Percentiles rank a stretch among this genome's conserved stretches.
Evolutionary conservation across 2,797 vertebrate species (phyloP).

Genomic region (Typhlichthys subterraneus): DNA sequence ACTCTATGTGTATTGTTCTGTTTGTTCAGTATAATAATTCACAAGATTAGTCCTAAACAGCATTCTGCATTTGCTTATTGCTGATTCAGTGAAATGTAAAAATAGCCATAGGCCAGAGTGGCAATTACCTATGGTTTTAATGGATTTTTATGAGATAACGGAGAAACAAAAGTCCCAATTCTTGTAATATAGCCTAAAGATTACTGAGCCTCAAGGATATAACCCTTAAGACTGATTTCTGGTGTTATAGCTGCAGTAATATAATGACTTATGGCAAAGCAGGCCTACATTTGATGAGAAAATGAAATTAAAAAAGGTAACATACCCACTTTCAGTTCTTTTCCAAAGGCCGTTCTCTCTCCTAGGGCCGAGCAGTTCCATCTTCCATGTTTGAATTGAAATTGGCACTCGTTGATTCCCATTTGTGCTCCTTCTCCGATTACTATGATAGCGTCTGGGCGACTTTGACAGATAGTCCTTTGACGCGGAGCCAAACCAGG

Average conservation of each 20-base stretch:
- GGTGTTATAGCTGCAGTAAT: neutral
- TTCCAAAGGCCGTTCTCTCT: conserved; percentile 95
- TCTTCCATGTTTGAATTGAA: conserved; percentile 93
- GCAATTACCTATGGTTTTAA: too few species aligned
- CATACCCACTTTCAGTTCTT: conserved; percentile 98
- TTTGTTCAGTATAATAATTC: too few species aligned
- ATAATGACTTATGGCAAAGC: neutral
- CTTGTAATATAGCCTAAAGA: too few species aligned
- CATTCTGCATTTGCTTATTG: too few species aligned
- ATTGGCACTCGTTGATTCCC: conserved; percentile 97
- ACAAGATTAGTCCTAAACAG: too few species aligned
- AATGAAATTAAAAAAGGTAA: conserved; percentile 57
- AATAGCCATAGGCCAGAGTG: too few species aligned
- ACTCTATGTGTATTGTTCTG: too few species aligned
- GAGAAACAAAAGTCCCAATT: too few species aligned
- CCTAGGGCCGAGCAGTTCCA: conserved; percentile 98
- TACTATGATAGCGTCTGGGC: conserved; percentile 96
- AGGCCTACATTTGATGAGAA: neutral
- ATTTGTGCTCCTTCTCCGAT: conserved; percentile 97
- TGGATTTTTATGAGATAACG: too few species aligned
- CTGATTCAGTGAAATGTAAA: too few species aligned
- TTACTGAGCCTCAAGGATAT: too few species aligned
- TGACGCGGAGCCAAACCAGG: conserved; percentile 94
- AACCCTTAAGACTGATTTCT: too few species aligned
- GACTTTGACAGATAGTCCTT: conserved; percentile 97